Evolutionary conservation across 2,888 invertebrate genomes (phyloP).

Genomic region (Oligia latruncula): DNA sequence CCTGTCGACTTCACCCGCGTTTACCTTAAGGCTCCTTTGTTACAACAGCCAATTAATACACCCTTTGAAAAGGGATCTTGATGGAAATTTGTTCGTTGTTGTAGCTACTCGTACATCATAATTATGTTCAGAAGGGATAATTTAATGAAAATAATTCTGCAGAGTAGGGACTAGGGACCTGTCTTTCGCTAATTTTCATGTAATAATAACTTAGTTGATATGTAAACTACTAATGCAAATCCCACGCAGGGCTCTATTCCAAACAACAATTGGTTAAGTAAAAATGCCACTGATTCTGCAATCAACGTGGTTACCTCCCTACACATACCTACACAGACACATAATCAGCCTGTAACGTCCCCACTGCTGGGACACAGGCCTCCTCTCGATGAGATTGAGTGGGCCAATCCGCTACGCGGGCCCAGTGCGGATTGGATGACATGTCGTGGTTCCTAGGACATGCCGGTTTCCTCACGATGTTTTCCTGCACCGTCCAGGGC

Average conservation of each 20-base stretch:
- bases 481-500: background rate
- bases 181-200: background rate
- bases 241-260: background rate
- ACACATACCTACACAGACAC: background rate
- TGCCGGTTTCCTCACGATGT: background rate
- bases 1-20: too few species aligned
- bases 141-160: conserved; percentile 7
- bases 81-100: conserved; percentile 19
- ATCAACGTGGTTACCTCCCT: background rate
- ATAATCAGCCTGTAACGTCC: background rate
- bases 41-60: conserved; percentile 44
- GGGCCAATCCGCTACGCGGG: background rate
- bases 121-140: conserved; percentile 21
- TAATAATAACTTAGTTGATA: background rate
- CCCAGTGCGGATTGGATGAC: background rate
- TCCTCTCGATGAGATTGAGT: background rate
- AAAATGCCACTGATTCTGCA: background rate
- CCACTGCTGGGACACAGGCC: background rate
- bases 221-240: conserved; percentile 12
- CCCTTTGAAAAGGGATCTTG: conserved; percentile 39
- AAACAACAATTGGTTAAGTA: background rate
- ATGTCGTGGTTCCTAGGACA: background rate
- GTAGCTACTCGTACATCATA: background rate
- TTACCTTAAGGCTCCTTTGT: conserved; percentile 55
- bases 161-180: background rate